Evolutionary conservation across 2,888 invertebrate genomes (phyloP), one percentile per base, ranked within the genome.

Genomic region (Eurytoma californica): DNA sequence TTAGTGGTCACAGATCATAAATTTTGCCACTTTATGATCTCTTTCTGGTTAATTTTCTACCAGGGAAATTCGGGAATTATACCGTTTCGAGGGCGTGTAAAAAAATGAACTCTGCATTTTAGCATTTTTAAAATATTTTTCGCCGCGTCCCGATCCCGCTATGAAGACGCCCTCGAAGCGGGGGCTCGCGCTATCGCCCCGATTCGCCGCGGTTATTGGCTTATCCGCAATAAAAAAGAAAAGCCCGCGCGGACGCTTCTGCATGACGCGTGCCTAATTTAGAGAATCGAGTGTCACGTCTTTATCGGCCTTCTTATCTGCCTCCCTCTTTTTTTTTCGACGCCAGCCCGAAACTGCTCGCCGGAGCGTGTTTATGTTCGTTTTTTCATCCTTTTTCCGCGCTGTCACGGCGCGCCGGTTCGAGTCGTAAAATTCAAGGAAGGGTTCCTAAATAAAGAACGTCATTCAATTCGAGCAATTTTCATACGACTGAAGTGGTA

Each of bases 151-250:
- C 28, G 39, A 61, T 28, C 3, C 16, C 30, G 18, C 30, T 2
- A 16, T 5, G 3, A 0, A 16, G 3, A 30, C 7, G 7, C 39
- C 39, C 39, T 39, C 39, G 39, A 9, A 9, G 7, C 9, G 39
- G 39, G 39, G 9, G 9, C 9, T 9, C 9, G 39, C 39, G 9
- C 9, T 39, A 39, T 39, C 39, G 18, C 53, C 61, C 24, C 69
- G 72, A 80, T 78, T 80, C 77, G 80, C 57, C 74, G 61, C 66
- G 72, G 74, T 72, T 80, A 80, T 77, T 77, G 73, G 77, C 77
- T 80, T 70, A 78, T 70, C 67, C 70, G 73, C 28, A 74, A 61
- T 78, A 78, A 74, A 77, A 39, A 58, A 80, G 73, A 72, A 39
- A 39, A 20, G 55, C 47, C 24, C 12, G 20, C 53, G 30, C 39